These are phyloP conservation scores for Spea hammondii DNA, from an alignment of 2,797 vertebrate species.

Conservation along the genomic window DNA sequence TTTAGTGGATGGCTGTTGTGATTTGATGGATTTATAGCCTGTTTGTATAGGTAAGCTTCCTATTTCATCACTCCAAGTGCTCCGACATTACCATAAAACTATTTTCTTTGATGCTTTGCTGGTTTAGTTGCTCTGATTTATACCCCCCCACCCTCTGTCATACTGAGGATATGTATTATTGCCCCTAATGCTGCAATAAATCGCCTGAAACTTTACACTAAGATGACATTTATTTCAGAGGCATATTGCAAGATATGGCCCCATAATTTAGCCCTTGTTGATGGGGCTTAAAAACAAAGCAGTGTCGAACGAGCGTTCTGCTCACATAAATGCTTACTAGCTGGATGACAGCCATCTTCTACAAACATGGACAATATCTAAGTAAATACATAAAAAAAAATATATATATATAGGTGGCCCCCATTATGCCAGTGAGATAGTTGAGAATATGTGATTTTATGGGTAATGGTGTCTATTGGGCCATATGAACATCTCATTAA, in stretches of 20 bases:
- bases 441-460: background rate
- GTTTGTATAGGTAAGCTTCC: constrained; percentile 46
- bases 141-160: constrained; percentile 36
- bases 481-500: no score
- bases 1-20: constrained; percentile 45
- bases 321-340: constrained; percentile 32
- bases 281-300: constrained; percentile 48
- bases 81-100: constrained; percentile 52
- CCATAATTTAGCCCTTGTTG: constrained; percentile 52
- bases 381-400: constrained; percentile 4
- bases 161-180: constrained; percentile 52
- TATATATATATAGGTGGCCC: background rate
- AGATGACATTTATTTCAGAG: constrained; percentile 52
- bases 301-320: constrained; percentile 22
- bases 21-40: constrained; percentile 48
- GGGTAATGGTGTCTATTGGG: no score
- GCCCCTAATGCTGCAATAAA: constrained; percentile 50
- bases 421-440: background rate
- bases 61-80: constrained; percentile 44
- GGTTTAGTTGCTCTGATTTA: constrained; percentile 47
- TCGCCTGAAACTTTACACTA: constrained; percentile 43
- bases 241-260: constrained; percentile 52
- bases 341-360: constrained; percentile 26
- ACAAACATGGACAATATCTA: background rate
- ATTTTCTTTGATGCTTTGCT: constrained; percentile 43